phyloP scores from a whole-genome alignment of 2,113 vertebrate genomes.

The Caranx melampygus region DNA sequence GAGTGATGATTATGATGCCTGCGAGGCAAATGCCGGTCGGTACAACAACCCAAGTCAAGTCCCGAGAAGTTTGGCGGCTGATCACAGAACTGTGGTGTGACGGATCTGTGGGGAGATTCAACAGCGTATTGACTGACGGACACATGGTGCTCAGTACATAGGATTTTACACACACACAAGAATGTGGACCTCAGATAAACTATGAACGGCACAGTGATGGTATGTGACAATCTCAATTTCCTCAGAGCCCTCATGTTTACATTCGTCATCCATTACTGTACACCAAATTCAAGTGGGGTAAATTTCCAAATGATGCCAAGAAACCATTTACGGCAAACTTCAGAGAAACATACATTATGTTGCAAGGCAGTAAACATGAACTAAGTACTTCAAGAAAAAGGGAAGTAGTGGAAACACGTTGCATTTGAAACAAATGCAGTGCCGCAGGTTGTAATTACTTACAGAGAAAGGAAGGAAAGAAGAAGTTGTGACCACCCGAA shows the following conservation, averaged over 20 bases:
- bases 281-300: background rate
- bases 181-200: background rate
- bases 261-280: background rate
- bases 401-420: constrained; percentile 4
- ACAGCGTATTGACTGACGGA: background rate
- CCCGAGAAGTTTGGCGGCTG: background rate
- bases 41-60: constrained; percentile 51
- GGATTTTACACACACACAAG: background rate
- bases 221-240: no score
- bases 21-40: constrained; percentile 40
- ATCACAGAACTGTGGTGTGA: background rate
- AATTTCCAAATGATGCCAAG: constrained; percentile 8
- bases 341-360: background rate
- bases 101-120: constrained; percentile 26
- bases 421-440: background rate
- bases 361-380: background rate
- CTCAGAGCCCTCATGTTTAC: background rate
- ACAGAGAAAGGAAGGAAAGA: background rate
- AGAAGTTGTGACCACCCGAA: background rate
- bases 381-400: background rate
- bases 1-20: constrained; percentile 35
- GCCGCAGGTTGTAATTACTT: background rate
- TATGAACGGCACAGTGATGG: background rate
- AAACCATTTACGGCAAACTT: background rate
- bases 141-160: background rate